Conservation (phyloP, 2,797 vertebrate species). For the Threskiornis aethiopicus region DNA sequence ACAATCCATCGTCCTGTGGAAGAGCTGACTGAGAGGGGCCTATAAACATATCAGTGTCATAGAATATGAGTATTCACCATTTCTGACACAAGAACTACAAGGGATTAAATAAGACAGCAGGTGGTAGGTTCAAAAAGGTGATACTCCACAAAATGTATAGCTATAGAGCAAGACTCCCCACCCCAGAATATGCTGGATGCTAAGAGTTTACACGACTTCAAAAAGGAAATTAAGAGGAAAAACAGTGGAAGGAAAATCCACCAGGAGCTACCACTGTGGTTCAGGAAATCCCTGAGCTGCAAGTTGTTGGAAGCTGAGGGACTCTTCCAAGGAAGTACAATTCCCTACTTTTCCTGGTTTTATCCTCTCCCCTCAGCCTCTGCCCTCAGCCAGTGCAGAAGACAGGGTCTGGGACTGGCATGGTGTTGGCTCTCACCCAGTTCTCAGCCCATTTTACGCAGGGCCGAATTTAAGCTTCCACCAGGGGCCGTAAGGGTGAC, state of each 20-base stretch:
- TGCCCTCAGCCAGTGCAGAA: neutral
- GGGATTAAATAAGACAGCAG: neutral
- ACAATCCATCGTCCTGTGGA: neutral
- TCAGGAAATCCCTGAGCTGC: neutral
- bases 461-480: neutral
- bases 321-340: neutral
- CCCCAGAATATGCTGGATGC: neutral
- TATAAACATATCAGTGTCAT: neutral
- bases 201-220: neutral
- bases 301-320: neutral
- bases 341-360: neutral
- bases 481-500: fast-evolving
- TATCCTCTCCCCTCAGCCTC: neutral
- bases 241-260: neutral
- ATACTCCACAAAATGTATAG: neutral
- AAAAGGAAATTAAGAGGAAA: neutral
- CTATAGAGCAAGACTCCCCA: fast-evolving
- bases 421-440: neutral
- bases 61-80: neutral
- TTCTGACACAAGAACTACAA: neutral
- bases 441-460: neutral
- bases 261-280: neutral
- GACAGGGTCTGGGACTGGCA: neutral
- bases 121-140: neutral
- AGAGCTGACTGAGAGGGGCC: neutral